phyloP scores from a whole-genome alignment of 2,113 vertebrate species.

The Lamprotornis superbus region DNA sequence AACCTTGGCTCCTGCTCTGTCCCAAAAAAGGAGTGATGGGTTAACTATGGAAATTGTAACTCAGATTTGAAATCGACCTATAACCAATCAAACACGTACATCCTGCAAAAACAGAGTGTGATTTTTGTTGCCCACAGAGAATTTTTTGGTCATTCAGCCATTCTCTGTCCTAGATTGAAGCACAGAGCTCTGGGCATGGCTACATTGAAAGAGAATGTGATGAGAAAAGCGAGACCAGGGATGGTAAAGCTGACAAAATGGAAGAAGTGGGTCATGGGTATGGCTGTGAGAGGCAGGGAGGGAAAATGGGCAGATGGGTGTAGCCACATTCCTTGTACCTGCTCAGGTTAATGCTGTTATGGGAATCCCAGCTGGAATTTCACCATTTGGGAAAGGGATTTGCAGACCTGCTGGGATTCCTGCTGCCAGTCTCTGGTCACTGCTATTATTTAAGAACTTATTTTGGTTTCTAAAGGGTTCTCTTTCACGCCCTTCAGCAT shows the following conservation, averaged over 20 bases:
- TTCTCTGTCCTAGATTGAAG: not conserved
- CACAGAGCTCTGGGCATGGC: not conserved
- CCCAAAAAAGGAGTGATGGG: not conserved
- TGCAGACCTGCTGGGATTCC: not conserved
- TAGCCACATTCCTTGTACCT: not conserved
- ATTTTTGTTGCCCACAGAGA: not conserved
- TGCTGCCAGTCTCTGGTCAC: not conserved
- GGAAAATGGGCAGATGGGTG: not conserved
- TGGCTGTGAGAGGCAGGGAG: not conserved
- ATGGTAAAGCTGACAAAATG: not conserved
- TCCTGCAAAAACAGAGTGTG: not conserved
- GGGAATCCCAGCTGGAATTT: not conserved
- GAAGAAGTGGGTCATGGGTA: not conserved
- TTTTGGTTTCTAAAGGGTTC: not conserved
- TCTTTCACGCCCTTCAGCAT: not conserved
- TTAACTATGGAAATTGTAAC: not conserved
- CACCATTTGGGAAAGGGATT: not conserved
- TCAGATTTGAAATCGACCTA: not conserved
- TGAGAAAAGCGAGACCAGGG: not conserved
- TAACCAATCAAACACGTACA: not conserved
- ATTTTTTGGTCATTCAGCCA: not conserved
- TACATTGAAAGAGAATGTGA: rapidly evolving
- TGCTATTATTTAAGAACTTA: not conserved
- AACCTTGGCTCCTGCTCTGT: not conserved
- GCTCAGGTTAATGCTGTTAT: not conserved